Conservation (phyloP, 2,113 vertebrate species). For the Manacus vitellinus region DNA sequence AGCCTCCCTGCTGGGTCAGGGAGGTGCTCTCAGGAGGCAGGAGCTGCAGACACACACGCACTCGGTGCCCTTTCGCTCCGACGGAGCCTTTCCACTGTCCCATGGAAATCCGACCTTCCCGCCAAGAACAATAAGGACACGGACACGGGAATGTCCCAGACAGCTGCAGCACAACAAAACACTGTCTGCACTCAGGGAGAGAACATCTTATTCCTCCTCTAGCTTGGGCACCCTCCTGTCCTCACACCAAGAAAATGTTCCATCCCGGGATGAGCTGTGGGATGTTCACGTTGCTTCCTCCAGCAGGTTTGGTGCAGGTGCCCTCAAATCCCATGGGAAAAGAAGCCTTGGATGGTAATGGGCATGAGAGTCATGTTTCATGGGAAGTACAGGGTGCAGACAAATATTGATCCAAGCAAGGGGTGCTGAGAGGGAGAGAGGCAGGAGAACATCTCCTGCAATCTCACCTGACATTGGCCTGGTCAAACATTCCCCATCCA, state of each 20-base stretch:
- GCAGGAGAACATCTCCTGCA: not conserved
- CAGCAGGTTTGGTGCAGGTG: not conserved
- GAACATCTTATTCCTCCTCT: not conserved
- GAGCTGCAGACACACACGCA: not conserved
- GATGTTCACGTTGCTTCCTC: not conserved
- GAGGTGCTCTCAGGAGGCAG: not conserved
- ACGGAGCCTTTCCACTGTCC: not conserved
- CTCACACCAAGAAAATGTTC: not conserved
- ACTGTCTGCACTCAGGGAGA: not conserved
- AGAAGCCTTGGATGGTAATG: not conserved
- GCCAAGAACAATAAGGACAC: not conserved
- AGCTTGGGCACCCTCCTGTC: not conserved
- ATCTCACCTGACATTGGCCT: not conserved
- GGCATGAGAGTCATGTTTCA: not conserved
- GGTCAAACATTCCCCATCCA: not conserved
- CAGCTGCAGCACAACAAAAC: not conserved
- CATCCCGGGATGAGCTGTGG: not conserved
- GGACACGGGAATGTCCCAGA: not conserved
- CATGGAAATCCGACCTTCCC: not conserved
- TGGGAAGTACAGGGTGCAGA: not conserved
- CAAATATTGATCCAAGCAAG: not conserved
- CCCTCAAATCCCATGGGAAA: not conserved
- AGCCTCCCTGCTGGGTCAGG: not conserved
- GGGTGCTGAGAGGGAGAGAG: not conserved
- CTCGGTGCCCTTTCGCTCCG: not conserved